These are phyloP conservation scores for Leptothorax acervorum DNA, from an alignment of 2,888 invertebrate species.

Conservation along the genomic window DNA sequence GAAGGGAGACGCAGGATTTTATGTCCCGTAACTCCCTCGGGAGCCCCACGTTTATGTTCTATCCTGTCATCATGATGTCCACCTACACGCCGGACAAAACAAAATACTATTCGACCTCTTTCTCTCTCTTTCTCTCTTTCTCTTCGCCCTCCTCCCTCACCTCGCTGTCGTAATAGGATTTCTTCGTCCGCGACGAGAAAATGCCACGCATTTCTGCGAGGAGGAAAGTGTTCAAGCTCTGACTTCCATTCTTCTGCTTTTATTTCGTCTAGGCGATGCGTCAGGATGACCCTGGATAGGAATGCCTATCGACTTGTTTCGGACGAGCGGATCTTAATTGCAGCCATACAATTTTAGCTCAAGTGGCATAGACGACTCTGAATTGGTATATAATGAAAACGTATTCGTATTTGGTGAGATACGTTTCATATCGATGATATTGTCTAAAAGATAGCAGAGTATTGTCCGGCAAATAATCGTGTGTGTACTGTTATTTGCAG, in stretches of 20 bases:
- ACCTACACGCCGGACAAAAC: slow-evolving; percentile 82
- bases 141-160: slow-evolving; percentile 9
- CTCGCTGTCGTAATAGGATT: slow-evolving; percentile 75
- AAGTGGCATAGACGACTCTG: slow-evolving; percentile 14
- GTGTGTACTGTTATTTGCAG: neutral
- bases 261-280: slow-evolving; percentile 67
- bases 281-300: slow-evolving; percentile 48
- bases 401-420: neutral
- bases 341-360: slow-evolving; percentile 18
- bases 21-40: slow-evolving; percentile 85
- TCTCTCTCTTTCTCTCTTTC: slow-evolving; percentile 31
- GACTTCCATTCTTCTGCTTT: slow-evolving; percentile 69
- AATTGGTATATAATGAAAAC: slow-evolving; percentile 20
- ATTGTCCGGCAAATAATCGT: neutral
- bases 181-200: slow-evolving; percentile 75
- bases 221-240: slow-evolving; percentile 48
- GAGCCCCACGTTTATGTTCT: slow-evolving; percentile 82
- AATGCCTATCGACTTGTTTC: slow-evolving; percentile 60
- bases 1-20: slow-evolving; percentile 83
- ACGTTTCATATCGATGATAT: neutral
- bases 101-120: slow-evolving; percentile 79
- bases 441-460: neutral
- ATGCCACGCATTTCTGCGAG: slow-evolving; percentile 71
- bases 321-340: slow-evolving; percentile 40
- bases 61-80: slow-evolving; percentile 84